Evolutionary conservation across 2,113 vertebrate species (phyloP).

Genomic region (Phalacrocorax aristotelis): DNA sequence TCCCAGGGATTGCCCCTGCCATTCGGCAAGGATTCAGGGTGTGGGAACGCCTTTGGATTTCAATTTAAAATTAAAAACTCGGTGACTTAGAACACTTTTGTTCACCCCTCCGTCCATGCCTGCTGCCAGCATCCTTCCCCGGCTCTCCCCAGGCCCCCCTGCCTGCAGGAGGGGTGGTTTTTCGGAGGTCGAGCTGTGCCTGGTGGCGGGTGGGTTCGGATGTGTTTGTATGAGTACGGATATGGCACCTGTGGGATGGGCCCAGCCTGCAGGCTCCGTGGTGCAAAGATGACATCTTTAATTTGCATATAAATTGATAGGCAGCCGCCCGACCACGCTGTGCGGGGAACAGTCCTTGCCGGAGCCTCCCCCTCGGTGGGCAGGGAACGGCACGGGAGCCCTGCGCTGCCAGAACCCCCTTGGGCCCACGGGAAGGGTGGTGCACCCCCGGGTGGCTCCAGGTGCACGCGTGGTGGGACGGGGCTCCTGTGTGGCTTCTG

Average conservation of each 20-base stretch:
- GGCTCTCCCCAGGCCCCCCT: background rate
- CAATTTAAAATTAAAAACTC: too few relatives aligned
- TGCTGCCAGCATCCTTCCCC: background rate
- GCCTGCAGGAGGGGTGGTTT: background rate
- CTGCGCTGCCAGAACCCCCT: background rate
- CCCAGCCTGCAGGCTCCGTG: rapidly evolving
- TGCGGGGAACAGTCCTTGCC: background rate
- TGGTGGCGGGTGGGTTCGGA: rapidly evolving
- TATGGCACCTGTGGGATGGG: background rate
- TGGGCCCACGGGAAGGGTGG: rapidly evolving
- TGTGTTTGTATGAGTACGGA: rapidly evolving
- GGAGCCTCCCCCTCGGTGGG: background rate
- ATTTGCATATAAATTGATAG: background rate
- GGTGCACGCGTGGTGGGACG: rapidly evolving
- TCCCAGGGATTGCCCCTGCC: background rate
- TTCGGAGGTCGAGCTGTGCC: background rate
- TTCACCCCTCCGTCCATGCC: background rate
- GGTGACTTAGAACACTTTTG: background rate
- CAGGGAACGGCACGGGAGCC: background rate
- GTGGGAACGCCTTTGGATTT: background rate
- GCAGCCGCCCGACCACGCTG: rapidly evolving
- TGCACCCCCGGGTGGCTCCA: background rate
- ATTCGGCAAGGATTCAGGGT: rapidly evolving
- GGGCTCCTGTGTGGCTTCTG: background rate
- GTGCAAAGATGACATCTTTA: background rate